Base-by-base conservation (phyloP, 1,140 invertebrate genomes). In the Antheraea pernyi region DNA sequence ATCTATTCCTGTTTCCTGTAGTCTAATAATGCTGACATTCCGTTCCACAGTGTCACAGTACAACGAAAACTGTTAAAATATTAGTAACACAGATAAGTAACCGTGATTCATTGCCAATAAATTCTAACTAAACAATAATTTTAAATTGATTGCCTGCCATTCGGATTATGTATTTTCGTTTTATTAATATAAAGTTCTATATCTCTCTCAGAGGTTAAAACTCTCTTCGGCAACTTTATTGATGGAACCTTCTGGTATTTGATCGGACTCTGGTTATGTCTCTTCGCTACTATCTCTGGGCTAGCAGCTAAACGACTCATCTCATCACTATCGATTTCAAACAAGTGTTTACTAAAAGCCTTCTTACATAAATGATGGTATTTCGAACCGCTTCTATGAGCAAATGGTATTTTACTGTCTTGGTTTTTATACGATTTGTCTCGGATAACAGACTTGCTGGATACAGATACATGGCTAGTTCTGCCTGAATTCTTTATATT, bases 131-230 rank as follows among this genome's bases (percentile, higher is more conserved):
- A 30, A 30, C 1, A 30, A 30, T n/a, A n/a, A n/a, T n/a, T n/a
- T 30, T 30, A 30, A 30, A 30, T 30, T 30, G 22, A 30, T 30
- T 18, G 46, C 16, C 46, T n/a, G 6, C 46, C 46, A 53, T 16
- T 53, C 46, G 4, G 11, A 53, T 6, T 53, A 0, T 53, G 11
- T 53, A 16, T 53, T 53, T 16, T 53, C 13, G 11, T 16, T 53
- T 53, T 53, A 16, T 59, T 66, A 19, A 78, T 67, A 61, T 76
- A 81, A 9, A 67, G 30, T 6, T 84, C 80, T 39, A 83, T 79
- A 67, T 85, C 69, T 62, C 68, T 73, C 30, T 80, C 77, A 7
- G 85, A 88, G 13, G 78, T 81, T 19, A 88, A 63, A 0, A 88
- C 70, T 70, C 77, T 88, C 53, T 68, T 82, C 16, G 86, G 86